A percentile compares a stretch with the other conserved stretches of the same genome.
phyloP scores from a whole-genome alignment of 2,113 vertebrate genomes.

The Indicator indicator region DNA sequence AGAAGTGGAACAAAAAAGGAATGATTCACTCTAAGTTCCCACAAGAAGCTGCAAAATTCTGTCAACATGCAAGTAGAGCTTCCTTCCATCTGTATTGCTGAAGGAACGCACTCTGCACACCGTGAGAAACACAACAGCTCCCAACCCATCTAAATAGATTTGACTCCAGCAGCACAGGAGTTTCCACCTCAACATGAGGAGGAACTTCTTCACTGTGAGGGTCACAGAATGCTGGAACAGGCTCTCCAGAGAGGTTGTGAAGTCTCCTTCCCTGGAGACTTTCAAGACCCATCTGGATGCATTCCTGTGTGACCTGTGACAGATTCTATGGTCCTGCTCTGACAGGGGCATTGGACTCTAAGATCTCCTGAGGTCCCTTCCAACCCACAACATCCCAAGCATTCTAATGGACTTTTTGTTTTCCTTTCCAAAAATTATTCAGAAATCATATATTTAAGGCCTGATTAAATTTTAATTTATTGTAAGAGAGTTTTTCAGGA shows the following conservation, averaged over 20 bases:
- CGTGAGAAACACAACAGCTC: not conserved
- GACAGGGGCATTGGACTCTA: too few species aligned
- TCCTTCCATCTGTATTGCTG: constrained; percentile 22
- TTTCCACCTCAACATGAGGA: too few species aligned
- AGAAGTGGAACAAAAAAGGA: constrained; percentile 27
- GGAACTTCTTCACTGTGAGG: too few species aligned
- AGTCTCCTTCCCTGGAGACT: too few species aligned
- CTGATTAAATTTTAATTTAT: not conserved
- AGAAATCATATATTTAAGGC: not conserved
- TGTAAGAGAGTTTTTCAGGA: not conserved
- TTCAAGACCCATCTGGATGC: too few species aligned
- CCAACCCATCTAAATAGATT: not conserved
- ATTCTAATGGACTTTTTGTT: too few species aligned
- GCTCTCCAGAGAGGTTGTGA: too few species aligned
- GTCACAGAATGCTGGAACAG: too few species aligned
- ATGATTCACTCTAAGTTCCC: constrained; percentile 37
- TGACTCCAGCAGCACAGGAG: not conserved
- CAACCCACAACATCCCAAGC: too few species aligned
- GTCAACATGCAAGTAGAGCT: constrained; percentile 33
- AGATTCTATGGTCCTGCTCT: too few species aligned
- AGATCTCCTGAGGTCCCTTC: too few species aligned
- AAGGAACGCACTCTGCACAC: not conserved
- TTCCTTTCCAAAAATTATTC: not conserved
- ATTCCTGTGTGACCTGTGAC: too few species aligned
- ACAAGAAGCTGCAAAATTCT: constrained; percentile 27